Evolutionary conservation across 1,140 invertebrate genomes (phyloP), one percentile per base, ranked within the genome.

Genomic region (Panagrolaimus sp.): DNA sequence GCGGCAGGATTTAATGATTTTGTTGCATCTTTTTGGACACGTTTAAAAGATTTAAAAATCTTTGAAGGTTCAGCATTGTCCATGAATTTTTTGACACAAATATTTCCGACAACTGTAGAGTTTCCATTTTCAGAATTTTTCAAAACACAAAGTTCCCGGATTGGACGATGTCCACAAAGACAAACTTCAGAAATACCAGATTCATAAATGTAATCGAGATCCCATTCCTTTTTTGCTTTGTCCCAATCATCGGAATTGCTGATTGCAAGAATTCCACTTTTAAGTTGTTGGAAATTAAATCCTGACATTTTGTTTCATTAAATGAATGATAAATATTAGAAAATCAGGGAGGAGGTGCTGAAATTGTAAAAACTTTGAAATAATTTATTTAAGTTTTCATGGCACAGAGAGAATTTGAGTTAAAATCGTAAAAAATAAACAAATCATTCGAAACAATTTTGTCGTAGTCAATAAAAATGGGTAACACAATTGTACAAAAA

Each of bases 11-110:
- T 52, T 8, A 52, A 24, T 24, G 48, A 7, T 15, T 8, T 8
- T 8, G 0, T 52, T n/a, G 17, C 26, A 15, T 52, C 14, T 52
- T 52, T 52, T 15, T n/a, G 17, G 7, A 52, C 48, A 24, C 48
- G 48, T 21, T 52, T n/a, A 15, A 52, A 52, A 7, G 48, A n/a
- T 52, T 52, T n/a, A 24, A 52, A 52, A 24, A 52, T 52, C 14
- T 52, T 52, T 21, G 17, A n/a, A 14, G 48, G 48, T 24, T 52
- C 48, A 52, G 17, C 48, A n/a, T 21, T 8, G 48, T 52, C 48
- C 48, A 52, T 52, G 48, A 52, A 52, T 24, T 52, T 52, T 52
- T 52, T 52, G 48, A 52, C 48, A 24, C 48, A 52, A 15, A 52
- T 15, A 7, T 52, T 52, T n/a, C 48, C 48, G 48, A 52, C 48